Conservation (phyloP, 2,797 vertebrate species). For the Balearica regulorum region DNA sequence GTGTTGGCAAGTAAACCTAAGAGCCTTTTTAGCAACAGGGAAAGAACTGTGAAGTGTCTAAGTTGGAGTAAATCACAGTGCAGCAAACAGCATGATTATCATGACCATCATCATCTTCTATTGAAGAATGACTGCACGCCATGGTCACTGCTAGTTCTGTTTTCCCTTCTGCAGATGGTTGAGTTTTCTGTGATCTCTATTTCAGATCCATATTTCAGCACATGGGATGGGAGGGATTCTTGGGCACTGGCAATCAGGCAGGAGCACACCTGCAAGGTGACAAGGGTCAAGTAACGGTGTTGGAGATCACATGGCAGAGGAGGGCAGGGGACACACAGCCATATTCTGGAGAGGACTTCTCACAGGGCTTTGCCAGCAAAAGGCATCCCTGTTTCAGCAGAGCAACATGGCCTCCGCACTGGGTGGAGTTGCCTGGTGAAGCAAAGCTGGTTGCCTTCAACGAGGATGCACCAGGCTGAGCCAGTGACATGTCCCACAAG, state of each 20-base stretch:
- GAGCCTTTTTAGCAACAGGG: background rate
- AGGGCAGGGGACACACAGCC: background rate
- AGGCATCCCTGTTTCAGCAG: background rate
- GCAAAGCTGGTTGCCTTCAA: background rate
- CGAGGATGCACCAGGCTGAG: background rate
- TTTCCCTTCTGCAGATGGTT: background rate
- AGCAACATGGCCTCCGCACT: background rate
- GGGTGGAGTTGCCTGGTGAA: background rate
- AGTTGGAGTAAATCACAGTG: background rate
- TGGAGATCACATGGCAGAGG: background rate
- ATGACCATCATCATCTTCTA: background rate
- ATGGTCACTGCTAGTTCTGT: background rate
- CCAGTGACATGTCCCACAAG: background rate
- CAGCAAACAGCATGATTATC: background rate
- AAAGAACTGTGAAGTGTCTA: background rate
- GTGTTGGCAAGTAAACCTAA: background rate
- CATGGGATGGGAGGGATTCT: background rate
- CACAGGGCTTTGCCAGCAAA: background rate
- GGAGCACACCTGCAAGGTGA: background rate
- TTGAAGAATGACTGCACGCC: background rate
- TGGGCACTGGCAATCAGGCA: background rate
- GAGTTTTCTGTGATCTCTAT: background rate
- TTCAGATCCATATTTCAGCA: background rate
- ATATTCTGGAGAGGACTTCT: background rate
- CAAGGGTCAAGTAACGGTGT: background rate